Evolutionary conservation across 2,797 vertebrate genomes (phyloP).

Genomic region (Sphaeramia orbicularis): DNA sequence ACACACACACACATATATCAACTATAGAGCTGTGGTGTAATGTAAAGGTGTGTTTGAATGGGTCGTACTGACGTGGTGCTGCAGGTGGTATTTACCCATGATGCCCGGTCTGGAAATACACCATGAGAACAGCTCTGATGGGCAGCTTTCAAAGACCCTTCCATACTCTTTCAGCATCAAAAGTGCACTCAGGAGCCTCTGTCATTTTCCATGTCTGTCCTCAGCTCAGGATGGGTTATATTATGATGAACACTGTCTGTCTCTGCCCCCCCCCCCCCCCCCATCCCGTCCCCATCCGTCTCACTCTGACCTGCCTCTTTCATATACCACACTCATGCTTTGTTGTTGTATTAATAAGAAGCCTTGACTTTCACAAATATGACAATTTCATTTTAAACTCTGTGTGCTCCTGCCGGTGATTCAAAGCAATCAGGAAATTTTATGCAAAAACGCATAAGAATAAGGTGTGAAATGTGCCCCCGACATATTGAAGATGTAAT

Average conservation of each 20-base stretch:
- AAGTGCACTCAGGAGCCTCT: conserved; percentile 74
- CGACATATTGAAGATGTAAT: conserved; percentile 36
- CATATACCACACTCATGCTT: conserved; percentile 15
- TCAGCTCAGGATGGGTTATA: conserved; percentile 51
- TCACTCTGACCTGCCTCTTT: conserved; percentile 28
- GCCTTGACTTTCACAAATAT: conserved; percentile 17
- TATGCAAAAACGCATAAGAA: conserved; percentile 31
- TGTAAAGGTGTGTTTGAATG: conserved; percentile 60
- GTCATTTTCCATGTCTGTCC: conserved; percentile 67
- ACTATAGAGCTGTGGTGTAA: conserved; percentile 32
- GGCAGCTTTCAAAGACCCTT: conserved; percentile 72
- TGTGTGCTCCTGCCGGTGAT: conserved; percentile 5
- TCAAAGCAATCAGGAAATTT: conserved; percentile 21
- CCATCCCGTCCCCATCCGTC: conserved; percentile 13
- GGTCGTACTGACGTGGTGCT: conserved; percentile 57
- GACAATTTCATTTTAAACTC: conserved; percentile 24
- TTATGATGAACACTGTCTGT: conserved; percentile 61
- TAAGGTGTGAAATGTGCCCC: conserved; percentile 22
- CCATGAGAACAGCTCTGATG: conserved; percentile 58
- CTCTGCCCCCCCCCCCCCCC: conserved; percentile 4
- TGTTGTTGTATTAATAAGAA: conserved; percentile 52
- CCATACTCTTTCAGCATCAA: conserved; percentile 71
- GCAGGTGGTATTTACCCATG: conserved; percentile 73
- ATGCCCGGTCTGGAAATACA: conserved; percentile 41
- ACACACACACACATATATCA: background rate